Conservation (phyloP, 1,140 invertebrate species). For the Copidosoma floridanum region DNA sequence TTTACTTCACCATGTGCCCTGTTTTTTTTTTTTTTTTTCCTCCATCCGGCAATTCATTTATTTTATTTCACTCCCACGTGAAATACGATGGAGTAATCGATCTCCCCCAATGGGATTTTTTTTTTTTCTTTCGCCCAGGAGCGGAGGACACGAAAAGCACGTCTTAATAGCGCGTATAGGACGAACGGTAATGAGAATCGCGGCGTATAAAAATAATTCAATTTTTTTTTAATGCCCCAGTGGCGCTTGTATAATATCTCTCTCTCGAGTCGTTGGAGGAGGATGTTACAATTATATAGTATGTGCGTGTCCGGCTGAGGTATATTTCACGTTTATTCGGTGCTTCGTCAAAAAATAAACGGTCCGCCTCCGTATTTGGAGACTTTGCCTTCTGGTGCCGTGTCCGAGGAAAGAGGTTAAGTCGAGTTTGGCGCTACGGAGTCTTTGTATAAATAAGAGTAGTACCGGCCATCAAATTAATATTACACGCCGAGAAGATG, state of each 20-base stretch:
- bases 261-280: background rate
- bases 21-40: no score
- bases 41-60: no score
- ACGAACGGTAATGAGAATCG: no score
- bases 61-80: no score
- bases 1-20: background rate
- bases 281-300: background rate
- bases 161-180: no score
- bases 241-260: no score
- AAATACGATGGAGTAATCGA: no score
- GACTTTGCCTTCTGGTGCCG: no score
- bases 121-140: background rate
- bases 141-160: background rate
- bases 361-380: slow-evolving; percentile 7
- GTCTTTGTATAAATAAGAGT: slow-evolving; percentile 38
- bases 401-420: background rate
- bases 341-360: background rate
- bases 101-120: background rate
- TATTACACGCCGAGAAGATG: slow-evolving; percentile 3
- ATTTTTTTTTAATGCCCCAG: no score
- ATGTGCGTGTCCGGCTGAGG: background rate
- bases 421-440: background rate
- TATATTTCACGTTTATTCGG: slow-evolving; percentile 5
- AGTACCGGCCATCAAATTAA: slow-evolving; percentile 19
- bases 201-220: no score